phyloP scores from a whole-genome alignment of 2,797 vertebrate genomes.

The Urocyon cinereoargenteus region DNA sequence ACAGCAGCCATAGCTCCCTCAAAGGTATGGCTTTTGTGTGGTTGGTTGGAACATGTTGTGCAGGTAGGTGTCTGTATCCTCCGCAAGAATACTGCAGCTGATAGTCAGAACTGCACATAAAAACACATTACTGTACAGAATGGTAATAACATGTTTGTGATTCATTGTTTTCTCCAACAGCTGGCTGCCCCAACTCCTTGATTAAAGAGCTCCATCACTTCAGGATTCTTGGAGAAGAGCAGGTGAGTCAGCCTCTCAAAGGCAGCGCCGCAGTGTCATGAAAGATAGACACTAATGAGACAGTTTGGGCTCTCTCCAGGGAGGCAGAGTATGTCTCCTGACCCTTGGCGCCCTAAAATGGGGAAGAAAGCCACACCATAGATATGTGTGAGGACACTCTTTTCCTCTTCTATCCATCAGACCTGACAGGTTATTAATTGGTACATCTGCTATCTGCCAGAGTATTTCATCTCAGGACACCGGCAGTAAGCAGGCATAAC shows the following conservation, averaged over 20 bases:
- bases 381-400: conserved; percentile 54
- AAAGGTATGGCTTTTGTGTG: not conserved
- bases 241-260: conserved; percentile 90
- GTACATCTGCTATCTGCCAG: conserved; percentile 87
- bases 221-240: conserved; percentile 93
- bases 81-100: rapidly evolving
- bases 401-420: conserved; percentile 84
- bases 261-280: conserved; percentile 48
- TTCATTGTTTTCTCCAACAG: conserved; percentile 87
- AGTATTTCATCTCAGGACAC: conserved; percentile 66
- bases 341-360: conserved; percentile 75
- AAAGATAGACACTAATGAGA: conserved; percentile 86
- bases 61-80: not conserved
- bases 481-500: conserved; percentile 68
- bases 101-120: not conserved
- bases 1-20: rapidly evolving
- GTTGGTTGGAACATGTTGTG: not conserved
- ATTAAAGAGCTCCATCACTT: conserved; percentile 97
- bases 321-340: conserved; percentile 79
- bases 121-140: rapidly evolving
- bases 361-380: conserved; percentile 21
- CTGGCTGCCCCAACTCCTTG: conserved; percentile 93
- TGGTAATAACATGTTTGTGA: not conserved
- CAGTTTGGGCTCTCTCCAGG: conserved; percentile 73
- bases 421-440: conserved; percentile 88